phyloP scores from a whole-genome alignment of 92 coral and sea anemone species.

The Phenganax marumi region DNA sequence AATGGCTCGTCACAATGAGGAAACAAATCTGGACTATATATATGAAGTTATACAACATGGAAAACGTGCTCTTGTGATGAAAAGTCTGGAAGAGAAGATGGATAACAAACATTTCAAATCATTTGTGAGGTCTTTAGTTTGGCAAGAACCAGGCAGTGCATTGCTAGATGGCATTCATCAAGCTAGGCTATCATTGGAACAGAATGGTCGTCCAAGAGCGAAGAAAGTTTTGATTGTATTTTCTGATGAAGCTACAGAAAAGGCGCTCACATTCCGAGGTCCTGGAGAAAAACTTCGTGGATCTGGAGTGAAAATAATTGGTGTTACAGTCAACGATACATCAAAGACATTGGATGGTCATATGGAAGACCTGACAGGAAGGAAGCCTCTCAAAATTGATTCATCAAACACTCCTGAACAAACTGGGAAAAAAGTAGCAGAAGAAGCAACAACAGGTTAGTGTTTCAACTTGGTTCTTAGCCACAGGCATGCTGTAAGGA shows the following conservation, averaged over 20 bases:
- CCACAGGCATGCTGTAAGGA: neutral
- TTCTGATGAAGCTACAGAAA: slow-evolving; percentile 64
- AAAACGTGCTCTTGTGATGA: neutral
- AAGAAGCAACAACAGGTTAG: slow-evolving; percentile 14
- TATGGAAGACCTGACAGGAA: slow-evolving; percentile 14
- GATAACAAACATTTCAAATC: neutral
- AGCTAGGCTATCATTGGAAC: slow-evolving; percentile 48
- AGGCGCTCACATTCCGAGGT: neutral
- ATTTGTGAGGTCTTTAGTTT: slow-evolving; percentile 11
- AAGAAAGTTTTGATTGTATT: slow-evolving; percentile 74
- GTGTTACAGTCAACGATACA: neutral
- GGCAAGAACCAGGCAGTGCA: slow-evolving; percentile 12
- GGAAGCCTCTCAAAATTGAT: slow-evolving; percentile 27
- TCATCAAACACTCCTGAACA: slow-evolving; percentile 39
- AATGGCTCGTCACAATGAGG: slow-evolving; percentile 8
- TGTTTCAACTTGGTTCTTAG: slow-evolving; percentile 23
- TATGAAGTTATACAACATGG: slow-evolving; percentile 16
- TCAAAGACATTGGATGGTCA: neutral
- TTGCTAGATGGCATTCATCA: slow-evolving; percentile 4
- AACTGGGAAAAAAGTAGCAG: slow-evolving; percentile 48
- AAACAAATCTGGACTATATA: neutral
- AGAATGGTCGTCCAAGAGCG: slow-evolving; percentile 61
- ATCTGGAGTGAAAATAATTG: neutral
- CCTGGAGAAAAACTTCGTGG: neutral
- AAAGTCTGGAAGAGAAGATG: slow-evolving; percentile 11